These are phyloP conservation scores for Meta bourneti DNA, from an alignment of 2,888 invertebrate species.

Conservation along the genomic window DNA sequence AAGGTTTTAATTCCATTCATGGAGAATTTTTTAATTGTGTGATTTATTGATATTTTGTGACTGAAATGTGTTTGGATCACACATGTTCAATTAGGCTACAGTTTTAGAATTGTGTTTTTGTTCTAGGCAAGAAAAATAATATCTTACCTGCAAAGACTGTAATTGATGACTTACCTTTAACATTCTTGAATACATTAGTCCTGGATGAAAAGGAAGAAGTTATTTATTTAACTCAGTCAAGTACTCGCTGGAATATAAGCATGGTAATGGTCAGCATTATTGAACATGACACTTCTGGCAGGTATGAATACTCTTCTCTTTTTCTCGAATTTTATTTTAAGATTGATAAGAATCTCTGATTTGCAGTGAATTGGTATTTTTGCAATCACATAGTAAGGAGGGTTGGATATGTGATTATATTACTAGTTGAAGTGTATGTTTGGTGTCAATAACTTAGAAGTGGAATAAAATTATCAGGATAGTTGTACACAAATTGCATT, in stretches of 20 bases:
- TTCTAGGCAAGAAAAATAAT: constrained; percentile 82
- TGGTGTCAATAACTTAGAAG: too few species aligned
- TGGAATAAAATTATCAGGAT: too few species aligned
- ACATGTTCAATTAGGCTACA: too few species aligned
- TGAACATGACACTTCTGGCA: constrained; percentile 76
- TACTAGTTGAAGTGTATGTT: too few species aligned
- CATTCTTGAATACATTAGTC: constrained; percentile 75
- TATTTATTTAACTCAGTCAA: constrained; percentile 73
- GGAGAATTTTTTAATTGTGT: too few species aligned
- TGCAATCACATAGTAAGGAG: too few species aligned
- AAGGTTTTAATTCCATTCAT: too few species aligned
- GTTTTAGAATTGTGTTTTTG: not conserved
- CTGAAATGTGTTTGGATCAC: too few species aligned
- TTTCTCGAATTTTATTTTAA: not conserved
- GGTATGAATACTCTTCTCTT: constrained; percentile 38
- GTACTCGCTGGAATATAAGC: constrained; percentile 69
- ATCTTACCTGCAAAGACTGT: constrained; percentile 55
- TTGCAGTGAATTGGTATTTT: not conserved
- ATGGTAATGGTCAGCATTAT: constrained; percentile 69
- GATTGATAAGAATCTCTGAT: not conserved
- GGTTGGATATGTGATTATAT: too few species aligned
- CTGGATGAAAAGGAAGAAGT: constrained; percentile 76
- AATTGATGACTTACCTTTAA: constrained; percentile 53
- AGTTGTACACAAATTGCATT: too few species aligned
- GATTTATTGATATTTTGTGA: too few species aligned